These are phyloP conservation scores for Oreochromis grahami DNA, from an alignment of 2,797 vertebrate species.

Conservation along the genomic window DNA sequence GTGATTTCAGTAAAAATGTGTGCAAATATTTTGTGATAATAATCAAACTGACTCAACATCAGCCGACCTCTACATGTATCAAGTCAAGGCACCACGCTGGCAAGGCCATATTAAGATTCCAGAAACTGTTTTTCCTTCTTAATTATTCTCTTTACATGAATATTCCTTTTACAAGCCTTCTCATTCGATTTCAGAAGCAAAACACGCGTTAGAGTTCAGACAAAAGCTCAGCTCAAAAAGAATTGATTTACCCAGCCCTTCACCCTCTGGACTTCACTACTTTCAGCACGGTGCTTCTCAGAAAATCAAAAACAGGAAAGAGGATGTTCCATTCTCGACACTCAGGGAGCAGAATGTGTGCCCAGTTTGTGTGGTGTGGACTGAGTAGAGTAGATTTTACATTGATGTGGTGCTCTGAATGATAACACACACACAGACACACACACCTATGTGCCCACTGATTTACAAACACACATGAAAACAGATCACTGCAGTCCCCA, in stretches of 20 bases:
- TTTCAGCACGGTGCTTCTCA: neutral
- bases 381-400: neutral
- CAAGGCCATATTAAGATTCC: neutral
- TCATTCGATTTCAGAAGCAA: constrained; percentile 4
- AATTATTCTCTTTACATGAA: constrained; percentile 18
- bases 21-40: neutral
- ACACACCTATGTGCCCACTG: neutral
- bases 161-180: constrained; percentile 5
- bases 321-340: neutral
- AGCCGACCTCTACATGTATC: neutral
- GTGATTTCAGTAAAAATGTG: neutral
- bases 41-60: neutral
- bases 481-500: neutral
- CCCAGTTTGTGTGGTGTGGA: neutral
- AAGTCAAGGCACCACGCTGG: neutral
- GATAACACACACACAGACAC: neutral
- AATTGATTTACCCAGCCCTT: constrained; percentile 2
- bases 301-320: neutral
- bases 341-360: neutral
- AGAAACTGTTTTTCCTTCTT: neutral
- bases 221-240: constrained; percentile 14
- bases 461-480: neutral
- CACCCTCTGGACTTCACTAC: neutral
- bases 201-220: neutral
- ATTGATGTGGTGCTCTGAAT: neutral